Conservation (phyloP, 2,113 vertebrate species). For the Ifrita kowaldi region DNA sequence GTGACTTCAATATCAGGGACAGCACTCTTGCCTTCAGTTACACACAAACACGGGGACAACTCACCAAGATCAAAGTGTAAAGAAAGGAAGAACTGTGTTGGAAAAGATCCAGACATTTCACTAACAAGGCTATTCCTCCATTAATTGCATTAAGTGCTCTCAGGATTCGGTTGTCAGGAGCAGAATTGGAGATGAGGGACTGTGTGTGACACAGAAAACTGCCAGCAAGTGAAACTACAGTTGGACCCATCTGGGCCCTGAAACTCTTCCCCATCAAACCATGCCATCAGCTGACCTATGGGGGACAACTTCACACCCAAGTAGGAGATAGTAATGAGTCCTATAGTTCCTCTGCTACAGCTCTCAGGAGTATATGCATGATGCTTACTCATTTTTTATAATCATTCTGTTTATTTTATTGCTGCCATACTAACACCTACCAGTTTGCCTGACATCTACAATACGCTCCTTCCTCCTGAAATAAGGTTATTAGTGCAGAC, state of each 20-base stretch:
- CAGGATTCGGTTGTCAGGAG: not conserved
- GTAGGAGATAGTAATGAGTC: not conserved
- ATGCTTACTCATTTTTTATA: not conserved
- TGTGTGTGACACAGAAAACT: not conserved
- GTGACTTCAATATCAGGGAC: not conserved
- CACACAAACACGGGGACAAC: fast-evolving
- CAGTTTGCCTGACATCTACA: not conserved
- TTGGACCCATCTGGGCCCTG: not conserved
- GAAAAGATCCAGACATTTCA: not conserved
- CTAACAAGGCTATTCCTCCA: not conserved
- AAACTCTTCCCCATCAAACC: not conserved
- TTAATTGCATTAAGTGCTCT: not conserved
- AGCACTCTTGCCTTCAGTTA: not conserved
- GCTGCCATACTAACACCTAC: not conserved
- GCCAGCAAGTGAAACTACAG: not conserved
- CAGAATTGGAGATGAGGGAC: not conserved
- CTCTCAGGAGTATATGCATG: not conserved
- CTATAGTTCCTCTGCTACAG: not conserved
- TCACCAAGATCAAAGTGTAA: not conserved
- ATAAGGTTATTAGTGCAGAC: not conserved
- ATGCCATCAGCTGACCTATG: not conserved
- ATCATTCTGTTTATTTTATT: not conserved
- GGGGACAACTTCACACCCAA: not conserved
- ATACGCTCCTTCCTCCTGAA: not conserved
- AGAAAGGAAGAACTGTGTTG: not conserved